Conservation (phyloP, 2,113 vertebrate species). For the Dunckerocampus dactyliophorus region DNA sequence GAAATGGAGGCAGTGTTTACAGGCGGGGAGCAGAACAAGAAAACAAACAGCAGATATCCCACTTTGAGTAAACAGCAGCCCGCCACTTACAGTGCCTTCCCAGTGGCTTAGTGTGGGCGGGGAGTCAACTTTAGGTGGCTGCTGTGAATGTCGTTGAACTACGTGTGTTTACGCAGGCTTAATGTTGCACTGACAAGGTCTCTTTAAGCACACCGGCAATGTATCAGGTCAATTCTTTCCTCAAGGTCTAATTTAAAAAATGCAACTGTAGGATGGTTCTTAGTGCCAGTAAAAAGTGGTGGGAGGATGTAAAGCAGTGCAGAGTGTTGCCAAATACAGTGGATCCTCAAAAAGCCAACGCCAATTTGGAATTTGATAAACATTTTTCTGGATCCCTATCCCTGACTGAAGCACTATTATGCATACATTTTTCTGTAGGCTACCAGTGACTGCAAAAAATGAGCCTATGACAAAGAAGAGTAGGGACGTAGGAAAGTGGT, state of each 20-base stretch:
- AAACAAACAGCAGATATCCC: slow-evolving; percentile 71
- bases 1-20: slow-evolving; percentile 68
- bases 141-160: slow-evolving; percentile 68
- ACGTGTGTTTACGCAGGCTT: slow-evolving; percentile 65
- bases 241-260: slow-evolving; percentile 33
- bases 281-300: slow-evolving; percentile 12
- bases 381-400: no score
- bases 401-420: slow-evolving; percentile 25
- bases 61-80: slow-evolving; percentile 67
- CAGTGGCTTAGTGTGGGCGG: slow-evolving; percentile 61
- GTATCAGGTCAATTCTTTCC: slow-evolving; percentile 36
- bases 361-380: not conserved
- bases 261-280: slow-evolving; percentile 7
- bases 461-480: no score
- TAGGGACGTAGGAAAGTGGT: no score
- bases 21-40: slow-evolving; percentile 68
- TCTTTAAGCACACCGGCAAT: slow-evolving; percentile 49
- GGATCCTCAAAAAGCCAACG: not conserved
- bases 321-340: not conserved
- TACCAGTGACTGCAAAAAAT: no score
- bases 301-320: not conserved
- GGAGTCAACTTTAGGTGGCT: slow-evolving; percentile 66
- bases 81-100: slow-evolving; percentile 59
- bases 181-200: slow-evolving; percentile 57
- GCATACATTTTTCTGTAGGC: not conserved